phyloP scores from a whole-genome alignment of 2,888 invertebrate genomes.

The Aromia moschata region DNA sequence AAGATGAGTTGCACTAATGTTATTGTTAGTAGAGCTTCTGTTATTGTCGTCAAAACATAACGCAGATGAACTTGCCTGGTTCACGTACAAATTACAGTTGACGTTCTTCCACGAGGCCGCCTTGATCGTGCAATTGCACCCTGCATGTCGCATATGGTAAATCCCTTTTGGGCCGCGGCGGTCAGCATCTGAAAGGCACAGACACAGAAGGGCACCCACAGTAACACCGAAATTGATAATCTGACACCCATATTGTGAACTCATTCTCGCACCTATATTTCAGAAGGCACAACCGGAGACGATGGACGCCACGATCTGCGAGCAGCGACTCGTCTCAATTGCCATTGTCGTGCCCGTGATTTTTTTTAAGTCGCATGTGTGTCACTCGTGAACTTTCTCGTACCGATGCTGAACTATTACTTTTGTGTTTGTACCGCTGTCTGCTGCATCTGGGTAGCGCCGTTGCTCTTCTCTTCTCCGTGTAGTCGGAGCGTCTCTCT shows the following conservation, averaged over 20 bases:
- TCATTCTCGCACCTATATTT: slow-evolving; percentile 43
- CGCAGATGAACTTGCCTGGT: slow-evolving; percentile 73
- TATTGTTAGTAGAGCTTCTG: background rate
- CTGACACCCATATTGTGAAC: slow-evolving; percentile 41
- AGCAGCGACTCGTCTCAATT: slow-evolving; percentile 22
- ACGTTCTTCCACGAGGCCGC: slow-evolving; percentile 70
- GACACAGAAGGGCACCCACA: slow-evolving; percentile 46
- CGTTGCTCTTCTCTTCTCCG: slow-evolving; percentile 5
- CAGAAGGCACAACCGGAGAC: slow-evolving; percentile 26
- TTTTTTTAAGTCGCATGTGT: slow-evolving; percentile 6
- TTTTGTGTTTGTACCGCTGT: slow-evolving; percentile 3
- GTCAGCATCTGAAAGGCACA: slow-evolving; percentile 32
- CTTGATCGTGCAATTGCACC: slow-evolving; percentile 70
- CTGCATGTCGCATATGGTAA: slow-evolving; percentile 68
- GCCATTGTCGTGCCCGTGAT: slow-evolving; percentile 32
- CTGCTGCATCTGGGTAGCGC: background rate
- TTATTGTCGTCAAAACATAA: slow-evolving; percentile 1
- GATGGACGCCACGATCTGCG: slow-evolving; percentile 23
- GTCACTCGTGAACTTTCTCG: slow-evolving; percentile 10
- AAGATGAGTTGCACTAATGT: too few relatives aligned
- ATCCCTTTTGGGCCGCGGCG: slow-evolving; percentile 41
- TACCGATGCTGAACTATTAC: slow-evolving; percentile 14
- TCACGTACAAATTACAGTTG: slow-evolving; percentile 70
- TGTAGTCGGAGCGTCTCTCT: slow-evolving; percentile 7
- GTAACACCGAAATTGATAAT: slow-evolving; percentile 44